phyloP scores from a whole-genome alignment of 2,888 invertebrate species.

The Ormyrus thymus region DNA sequence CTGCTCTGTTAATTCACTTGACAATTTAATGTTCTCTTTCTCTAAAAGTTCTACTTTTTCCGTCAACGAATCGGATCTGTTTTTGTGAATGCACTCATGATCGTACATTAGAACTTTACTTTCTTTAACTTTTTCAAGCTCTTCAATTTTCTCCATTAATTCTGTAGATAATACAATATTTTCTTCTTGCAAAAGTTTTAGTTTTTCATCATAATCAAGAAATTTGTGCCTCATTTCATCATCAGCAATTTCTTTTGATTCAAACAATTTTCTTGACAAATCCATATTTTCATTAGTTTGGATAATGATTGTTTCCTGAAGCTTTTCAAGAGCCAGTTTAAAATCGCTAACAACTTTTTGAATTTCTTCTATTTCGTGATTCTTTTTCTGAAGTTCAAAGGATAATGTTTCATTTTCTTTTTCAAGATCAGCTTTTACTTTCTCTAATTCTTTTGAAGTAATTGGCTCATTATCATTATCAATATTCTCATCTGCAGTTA shows the following conservation, averaged over 20 bases:
- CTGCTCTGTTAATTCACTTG: constrained; percentile 65
- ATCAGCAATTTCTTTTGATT: constrained; percentile 59
- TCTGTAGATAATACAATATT: constrained; percentile 76
- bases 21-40: constrained; percentile 64
- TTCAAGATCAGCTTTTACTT: constrained; percentile 58
- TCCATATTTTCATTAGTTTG: constrained; percentile 69
- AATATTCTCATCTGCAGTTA: constrained; percentile 9
- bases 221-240: constrained; percentile 57
- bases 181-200: constrained; percentile 61
- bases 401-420: constrained; percentile 64
- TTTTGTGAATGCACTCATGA: constrained; percentile 65
- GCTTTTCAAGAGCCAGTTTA: constrained; percentile 63
- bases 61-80: constrained; percentile 56
- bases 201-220: constrained; percentile 58
- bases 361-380: constrained; percentile 66
- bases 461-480: constrained; percentile 28
- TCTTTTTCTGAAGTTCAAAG: constrained; percentile 62
- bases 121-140: constrained; percentile 64
- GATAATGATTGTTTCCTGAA: constrained; percentile 64
- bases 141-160: constrained; percentile 78
- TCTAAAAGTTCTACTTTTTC: constrained; percentile 59
- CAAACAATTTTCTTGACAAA: constrained; percentile 62
- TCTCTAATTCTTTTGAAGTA: constrained; percentile 52
- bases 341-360: constrained; percentile 64
- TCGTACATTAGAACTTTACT: constrained; percentile 61